phyloP scores from a whole-genome alignment of 2,888 invertebrate genomes.

The Oligia strigilis region DNA sequence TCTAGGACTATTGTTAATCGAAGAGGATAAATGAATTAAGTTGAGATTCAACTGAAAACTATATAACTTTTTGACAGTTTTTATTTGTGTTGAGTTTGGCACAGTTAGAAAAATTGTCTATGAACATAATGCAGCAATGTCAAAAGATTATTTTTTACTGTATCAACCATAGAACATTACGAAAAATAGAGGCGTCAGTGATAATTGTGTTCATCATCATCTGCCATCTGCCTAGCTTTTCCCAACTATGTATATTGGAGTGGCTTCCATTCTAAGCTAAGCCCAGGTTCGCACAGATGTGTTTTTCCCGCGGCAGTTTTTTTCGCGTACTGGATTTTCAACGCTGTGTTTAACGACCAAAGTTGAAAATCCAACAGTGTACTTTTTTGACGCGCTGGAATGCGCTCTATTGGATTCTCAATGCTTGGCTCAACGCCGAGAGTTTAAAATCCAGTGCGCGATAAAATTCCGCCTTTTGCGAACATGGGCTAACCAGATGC shows the following conservation, averaged over 20 bases:
- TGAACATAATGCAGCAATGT: background rate
- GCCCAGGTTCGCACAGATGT: background rate
- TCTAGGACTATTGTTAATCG: too few species aligned
- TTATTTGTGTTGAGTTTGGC: too few species aligned
- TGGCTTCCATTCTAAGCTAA: background rate
- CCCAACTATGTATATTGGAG: background rate
- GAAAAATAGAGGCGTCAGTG: background rate
- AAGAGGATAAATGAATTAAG: background rate
- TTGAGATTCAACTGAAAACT: slow-evolving; percentile 28
- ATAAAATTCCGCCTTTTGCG: background rate
- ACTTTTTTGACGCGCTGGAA: background rate
- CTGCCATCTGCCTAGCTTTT: too few species aligned
- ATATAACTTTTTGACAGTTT: too few species aligned
- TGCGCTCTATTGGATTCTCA: background rate
- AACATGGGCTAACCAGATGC: background rate
- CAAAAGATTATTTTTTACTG: background rate
- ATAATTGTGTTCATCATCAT: background rate
- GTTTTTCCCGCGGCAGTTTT: background rate
- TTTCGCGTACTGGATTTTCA: background rate
- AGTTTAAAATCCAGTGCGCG: background rate
- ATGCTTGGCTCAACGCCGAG: background rate
- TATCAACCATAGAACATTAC: background rate
- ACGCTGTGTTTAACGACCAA: background rate
- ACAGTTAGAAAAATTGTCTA: background rate
- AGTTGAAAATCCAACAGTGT: background rate